Evolutionary conservation across 2,888 invertebrate species (phyloP).

Genomic region (Chrysomela aeneicollis): DNA sequence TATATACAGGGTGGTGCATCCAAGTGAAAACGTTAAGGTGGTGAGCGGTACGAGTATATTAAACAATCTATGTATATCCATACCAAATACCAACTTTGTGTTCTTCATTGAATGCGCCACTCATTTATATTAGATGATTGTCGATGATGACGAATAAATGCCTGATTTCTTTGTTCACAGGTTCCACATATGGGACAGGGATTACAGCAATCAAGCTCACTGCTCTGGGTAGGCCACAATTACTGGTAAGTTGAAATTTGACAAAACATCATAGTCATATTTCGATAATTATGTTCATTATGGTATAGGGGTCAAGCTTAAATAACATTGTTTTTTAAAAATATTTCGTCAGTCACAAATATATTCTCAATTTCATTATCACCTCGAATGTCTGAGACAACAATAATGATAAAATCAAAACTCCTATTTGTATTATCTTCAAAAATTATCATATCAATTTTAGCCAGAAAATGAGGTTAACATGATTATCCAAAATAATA

Average conservation of each 20-base stretch:
- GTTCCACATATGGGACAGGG: constrained; percentile 91
- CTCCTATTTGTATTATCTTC: too few relatives aligned
- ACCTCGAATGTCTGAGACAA: too few relatives aligned
- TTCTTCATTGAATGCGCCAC: background rate
- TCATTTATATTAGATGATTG: background rate
- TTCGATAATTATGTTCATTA: too few relatives aligned
- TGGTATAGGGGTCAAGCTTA: too few relatives aligned
- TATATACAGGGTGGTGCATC: background rate
- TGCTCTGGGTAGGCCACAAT: constrained; percentile 95
- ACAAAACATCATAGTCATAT: background rate
- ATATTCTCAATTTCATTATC: too few relatives aligned
- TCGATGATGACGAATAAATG: constrained; percentile 2
- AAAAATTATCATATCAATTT: too few relatives aligned
- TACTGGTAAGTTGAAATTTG: constrained; percentile 78
- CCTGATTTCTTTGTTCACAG: constrained; percentile 65
- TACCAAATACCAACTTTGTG: background rate
- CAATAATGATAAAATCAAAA: too few relatives aligned
- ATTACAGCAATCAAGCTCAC: constrained; percentile 98
- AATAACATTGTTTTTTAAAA: too few relatives aligned
- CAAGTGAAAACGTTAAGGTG: background rate
- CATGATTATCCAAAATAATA: too few relatives aligned
- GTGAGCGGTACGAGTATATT: background rate
- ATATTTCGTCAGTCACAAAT: too few relatives aligned
- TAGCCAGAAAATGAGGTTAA: too few relatives aligned
- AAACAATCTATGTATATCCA: background rate